Evolutionary conservation across 2,113 vertebrate species (phyloP).

Genomic region (Sigmodon hispidus): DNA sequence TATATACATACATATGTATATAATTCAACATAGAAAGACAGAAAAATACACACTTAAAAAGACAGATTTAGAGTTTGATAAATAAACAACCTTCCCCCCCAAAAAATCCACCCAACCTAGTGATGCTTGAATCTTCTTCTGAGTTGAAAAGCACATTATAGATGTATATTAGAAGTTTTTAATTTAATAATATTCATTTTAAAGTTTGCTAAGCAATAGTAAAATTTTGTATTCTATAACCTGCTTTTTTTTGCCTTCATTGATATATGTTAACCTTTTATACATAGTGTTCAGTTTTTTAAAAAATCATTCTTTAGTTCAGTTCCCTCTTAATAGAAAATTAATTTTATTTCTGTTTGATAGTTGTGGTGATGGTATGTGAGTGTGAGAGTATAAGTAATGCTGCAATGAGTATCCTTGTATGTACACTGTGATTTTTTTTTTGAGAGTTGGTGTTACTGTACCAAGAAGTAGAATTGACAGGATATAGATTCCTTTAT

Average conservation of each 20-base stretch:
- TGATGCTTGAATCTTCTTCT: slow-evolving; percentile 25
- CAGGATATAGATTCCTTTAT: not conserved
- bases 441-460: not conserved
- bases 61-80: slow-evolving; percentile 35
- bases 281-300: slow-evolving; percentile 17
- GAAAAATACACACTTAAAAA: not conserved
- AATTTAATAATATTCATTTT: slow-evolving; percentile 44
- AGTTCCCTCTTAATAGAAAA: slow-evolving; percentile 12
- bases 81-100: not conserved
- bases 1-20: not conserved
- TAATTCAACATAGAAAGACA: not conserved
- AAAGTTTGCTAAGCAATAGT: not conserved
- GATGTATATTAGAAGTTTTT: slow-evolving; percentile 36
- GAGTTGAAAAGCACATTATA: slow-evolving; percentile 18
- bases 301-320: not conserved
- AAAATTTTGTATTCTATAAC: not conserved
- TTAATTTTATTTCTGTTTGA: slow-evolving; percentile 46
- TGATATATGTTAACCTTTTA: slow-evolving; percentile 20
- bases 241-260: not conserved
- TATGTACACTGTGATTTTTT: not conserved
- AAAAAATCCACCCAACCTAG: not conserved
- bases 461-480: not conserved
- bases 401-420: not conserved
- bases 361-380: not conserved
- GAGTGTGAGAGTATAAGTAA: not conserved